Percentiles rank a stretch among this genome's conserved stretches.
These are phyloP conservation scores for Dioctria rufipes DNA, from an alignment of 2,888 invertebrate genomes.

Conservation along the genomic window DNA sequence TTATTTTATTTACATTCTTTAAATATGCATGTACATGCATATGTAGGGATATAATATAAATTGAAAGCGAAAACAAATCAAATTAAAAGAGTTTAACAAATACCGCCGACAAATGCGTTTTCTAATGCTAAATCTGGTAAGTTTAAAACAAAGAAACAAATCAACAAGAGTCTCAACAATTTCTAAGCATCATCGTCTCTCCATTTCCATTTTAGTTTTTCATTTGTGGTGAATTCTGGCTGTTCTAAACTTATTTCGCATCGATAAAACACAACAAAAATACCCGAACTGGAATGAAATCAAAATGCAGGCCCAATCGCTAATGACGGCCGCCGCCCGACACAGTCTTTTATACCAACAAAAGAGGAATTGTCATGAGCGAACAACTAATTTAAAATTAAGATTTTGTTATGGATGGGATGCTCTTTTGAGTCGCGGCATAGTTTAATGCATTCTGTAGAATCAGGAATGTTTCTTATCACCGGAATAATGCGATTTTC, in stretches of 20 bases:
- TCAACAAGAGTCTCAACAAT: neutral
- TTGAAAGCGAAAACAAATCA: no score
- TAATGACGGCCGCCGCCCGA: neutral
- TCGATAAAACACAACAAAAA: slow-evolving; percentile 3
- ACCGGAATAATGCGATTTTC: slow-evolving; percentile 10
- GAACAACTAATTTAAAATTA: slow-evolving; percentile 47
- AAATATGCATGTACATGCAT: no score
- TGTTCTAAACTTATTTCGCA: neutral
- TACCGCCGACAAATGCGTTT: slow-evolving; percentile 1
- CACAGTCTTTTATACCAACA: neutral
- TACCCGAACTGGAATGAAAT: slow-evolving; percentile 35
- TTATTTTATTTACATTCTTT: no score
- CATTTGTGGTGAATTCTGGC: neutral
- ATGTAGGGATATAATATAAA: no score
- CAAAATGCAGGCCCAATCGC: slow-evolving; percentile 28
- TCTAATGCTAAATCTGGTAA: slow-evolving; percentile 36
- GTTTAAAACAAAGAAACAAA: slow-evolving; percentile 24
- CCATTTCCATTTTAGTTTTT: neutral
- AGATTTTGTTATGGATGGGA: slow-evolving; percentile 50
- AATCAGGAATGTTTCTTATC: slow-evolving; percentile 28
- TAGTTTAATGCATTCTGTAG: slow-evolving; percentile 36
- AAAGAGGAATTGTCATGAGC: slow-evolving; percentile 34
- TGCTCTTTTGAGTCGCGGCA: slow-evolving; percentile 19
- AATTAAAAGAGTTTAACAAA: no score
- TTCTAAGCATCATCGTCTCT: slow-evolving; percentile 1